Conservation (phyloP, 1,140 invertebrate genomes). For the Gonioctena quinquepunctata region DNA sequence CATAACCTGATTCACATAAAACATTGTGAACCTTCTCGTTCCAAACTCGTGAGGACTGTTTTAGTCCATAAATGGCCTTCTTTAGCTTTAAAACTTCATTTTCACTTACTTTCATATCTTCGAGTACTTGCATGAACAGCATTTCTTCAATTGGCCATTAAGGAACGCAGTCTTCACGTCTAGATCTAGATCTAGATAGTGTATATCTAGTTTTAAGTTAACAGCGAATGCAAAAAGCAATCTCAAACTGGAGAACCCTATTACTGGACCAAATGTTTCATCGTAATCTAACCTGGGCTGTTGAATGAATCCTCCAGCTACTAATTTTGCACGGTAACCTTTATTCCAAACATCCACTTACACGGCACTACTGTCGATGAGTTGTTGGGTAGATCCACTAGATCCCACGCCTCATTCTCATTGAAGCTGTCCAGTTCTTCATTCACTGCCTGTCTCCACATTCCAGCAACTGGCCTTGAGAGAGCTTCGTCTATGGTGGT, state of each 20-base stretch:
- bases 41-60: too few relatives aligned
- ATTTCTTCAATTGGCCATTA: slow-evolving; percentile 49
- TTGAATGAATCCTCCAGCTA: slow-evolving; percentile 53
- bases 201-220: slow-evolving; percentile 32
- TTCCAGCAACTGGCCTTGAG: not conserved
- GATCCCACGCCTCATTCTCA: not conserved
- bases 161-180: slow-evolving; percentile 53
- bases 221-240: slow-evolving; percentile 36
- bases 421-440: not conserved
- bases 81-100: too few relatives aligned
- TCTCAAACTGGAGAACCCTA: slow-evolving; percentile 28
- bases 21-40: too few relatives aligned
- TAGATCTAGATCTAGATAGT: too few relatives aligned
- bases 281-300: slow-evolving; percentile 44
- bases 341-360: not conserved
- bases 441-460: not conserved
- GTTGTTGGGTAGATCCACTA: not conserved
- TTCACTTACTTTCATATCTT: too few relatives aligned
- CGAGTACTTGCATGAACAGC: too few relatives aligned
- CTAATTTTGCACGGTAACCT: slow-evolving; percentile 41
- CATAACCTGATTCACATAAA: too few relatives aligned
- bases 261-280: slow-evolving; percentile 26
- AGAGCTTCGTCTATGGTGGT: not conserved
- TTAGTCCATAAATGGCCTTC: too few relatives aligned
- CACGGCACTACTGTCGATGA: not conserved